Conservation (phyloP, 2,888 invertebrate genomes). For the Mechanitis mazaeus region DNA sequence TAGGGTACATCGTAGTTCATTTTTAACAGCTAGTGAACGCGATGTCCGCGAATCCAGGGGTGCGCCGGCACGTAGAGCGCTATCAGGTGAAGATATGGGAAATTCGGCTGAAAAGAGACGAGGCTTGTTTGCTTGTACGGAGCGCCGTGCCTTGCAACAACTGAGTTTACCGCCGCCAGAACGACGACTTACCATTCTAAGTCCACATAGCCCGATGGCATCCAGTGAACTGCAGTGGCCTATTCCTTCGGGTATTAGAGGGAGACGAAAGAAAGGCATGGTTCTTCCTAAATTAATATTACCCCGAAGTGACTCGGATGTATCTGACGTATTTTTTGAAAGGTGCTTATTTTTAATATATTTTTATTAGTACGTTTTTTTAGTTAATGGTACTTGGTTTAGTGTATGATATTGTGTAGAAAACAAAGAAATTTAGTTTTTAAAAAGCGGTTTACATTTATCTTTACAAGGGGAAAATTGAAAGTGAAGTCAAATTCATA, state of each 20-base stretch:
- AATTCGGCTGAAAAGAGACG: constrained; percentile 80
- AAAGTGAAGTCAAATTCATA: too few species aligned
- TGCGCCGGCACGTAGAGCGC: constrained; percentile 78
- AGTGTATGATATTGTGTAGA: too few species aligned
- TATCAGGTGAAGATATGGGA: constrained; percentile 79
- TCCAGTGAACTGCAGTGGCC: constrained; percentile 79
- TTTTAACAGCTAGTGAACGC: constrained; percentile 80
- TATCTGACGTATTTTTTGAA: constrained; percentile 80
- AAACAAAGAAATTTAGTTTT: too few species aligned
- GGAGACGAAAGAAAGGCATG: constrained; percentile 82
- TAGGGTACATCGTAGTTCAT: constrained; percentile 77
- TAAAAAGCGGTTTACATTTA: too few species aligned
- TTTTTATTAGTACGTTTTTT: neutral
- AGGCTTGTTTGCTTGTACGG: constrained; percentile 81
- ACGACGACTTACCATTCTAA: constrained; percentile 84
- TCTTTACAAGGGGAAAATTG: too few species aligned
- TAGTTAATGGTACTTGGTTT: too few species aligned
- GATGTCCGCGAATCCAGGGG: constrained; percentile 81
- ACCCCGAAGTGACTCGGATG: constrained; percentile 85
- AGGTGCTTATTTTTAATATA: constrained; percentile 54
- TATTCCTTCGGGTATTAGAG: constrained; percentile 75
- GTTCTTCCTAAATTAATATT: constrained; percentile 85
- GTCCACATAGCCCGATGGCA: constrained; percentile 86
- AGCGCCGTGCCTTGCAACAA: constrained; percentile 80
- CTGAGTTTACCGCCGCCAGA: constrained; percentile 83